phyloP scores from a whole-genome alignment of 2,113 vertebrate species.

The Formicarius rufipectus region DNA sequence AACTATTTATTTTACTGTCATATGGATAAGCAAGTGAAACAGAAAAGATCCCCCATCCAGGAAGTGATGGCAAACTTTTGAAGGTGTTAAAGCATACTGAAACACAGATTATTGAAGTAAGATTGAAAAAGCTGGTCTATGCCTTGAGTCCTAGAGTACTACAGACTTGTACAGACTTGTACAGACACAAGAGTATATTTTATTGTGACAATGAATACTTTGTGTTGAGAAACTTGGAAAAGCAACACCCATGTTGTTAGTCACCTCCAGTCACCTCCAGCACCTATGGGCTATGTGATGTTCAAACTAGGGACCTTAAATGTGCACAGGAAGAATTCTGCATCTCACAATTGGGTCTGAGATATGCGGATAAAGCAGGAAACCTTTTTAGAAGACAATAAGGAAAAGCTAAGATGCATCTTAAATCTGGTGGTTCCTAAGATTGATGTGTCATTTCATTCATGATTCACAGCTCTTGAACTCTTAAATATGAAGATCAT shows the following conservation, averaged over 20 bases:
- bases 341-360: neutral
- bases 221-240: neutral
- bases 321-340: neutral
- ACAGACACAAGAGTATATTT: neutral
- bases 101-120: neutral
- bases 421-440: neutral
- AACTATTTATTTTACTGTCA: constrained; percentile 5
- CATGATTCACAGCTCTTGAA: neutral
- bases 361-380: neutral
- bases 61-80: neutral
- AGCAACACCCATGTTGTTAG: neutral
- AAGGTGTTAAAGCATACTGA: neutral
- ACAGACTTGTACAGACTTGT: neutral
- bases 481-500: neutral
- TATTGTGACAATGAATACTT: neutral
- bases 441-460: neutral
- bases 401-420: neutral
- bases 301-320: neutral
- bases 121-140: neutral
- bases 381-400: neutral
- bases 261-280: neutral
- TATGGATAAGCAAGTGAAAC: neutral
- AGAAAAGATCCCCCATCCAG: neutral
- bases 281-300: neutral
- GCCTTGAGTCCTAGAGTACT: neutral